Evolutionary conservation across 2,797 vertebrate genomes (phyloP).

Genomic region (Gobio occitaniae): DNA sequence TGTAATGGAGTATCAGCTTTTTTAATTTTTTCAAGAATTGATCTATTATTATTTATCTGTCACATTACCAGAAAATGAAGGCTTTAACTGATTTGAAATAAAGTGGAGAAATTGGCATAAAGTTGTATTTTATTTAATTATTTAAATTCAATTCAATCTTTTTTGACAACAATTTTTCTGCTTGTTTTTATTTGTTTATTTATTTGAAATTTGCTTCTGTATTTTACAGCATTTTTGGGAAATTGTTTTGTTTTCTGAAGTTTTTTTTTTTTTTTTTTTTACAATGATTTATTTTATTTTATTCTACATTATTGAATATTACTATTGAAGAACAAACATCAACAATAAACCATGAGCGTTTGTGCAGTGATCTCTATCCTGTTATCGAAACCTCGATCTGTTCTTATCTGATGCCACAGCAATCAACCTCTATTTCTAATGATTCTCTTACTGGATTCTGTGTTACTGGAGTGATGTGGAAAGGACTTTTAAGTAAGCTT

Average conservation of each 20-base stretch:
- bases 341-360: not conserved
- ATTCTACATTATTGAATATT: not conserved
- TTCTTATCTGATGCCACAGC: constrained; percentile 17
- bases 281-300: not conserved
- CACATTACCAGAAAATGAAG: not conserved
- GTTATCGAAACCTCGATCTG: not conserved
- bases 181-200: no score
- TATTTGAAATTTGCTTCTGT: no score
- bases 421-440: constrained; percentile 19
- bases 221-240: no score
- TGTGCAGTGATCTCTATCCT: constrained; percentile 5
- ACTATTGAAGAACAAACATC: not conserved
- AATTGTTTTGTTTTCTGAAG: no score
- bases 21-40: not conserved
- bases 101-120: not conserved
- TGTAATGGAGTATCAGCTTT: not conserved
- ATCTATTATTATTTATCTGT: not conserved
- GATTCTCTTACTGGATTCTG: constrained; percentile 5
- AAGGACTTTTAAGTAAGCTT: constrained; percentile 3
- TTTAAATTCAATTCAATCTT: no score
- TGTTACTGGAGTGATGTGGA: constrained; percentile 1
- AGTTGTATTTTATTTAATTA: not conserved
- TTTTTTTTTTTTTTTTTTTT: not conserved
- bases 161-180: no score
- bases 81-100: not conserved